Evolutionary conservation across 2,113 vertebrate species (phyloP).

Genomic region (Illadopsis cleaveri): DNA sequence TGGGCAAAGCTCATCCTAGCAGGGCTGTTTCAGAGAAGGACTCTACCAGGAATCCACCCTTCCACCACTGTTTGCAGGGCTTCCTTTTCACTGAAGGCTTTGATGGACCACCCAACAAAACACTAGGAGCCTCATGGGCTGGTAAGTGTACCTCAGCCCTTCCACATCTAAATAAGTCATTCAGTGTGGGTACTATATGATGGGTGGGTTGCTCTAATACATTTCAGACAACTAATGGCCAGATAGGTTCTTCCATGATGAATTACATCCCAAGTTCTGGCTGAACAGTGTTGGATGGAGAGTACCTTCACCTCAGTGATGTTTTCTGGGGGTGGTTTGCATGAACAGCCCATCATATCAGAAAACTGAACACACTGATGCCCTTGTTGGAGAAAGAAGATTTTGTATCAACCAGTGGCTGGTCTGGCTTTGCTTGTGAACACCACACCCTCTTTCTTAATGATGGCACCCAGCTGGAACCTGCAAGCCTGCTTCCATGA

Average conservation of each 20-base stretch:
- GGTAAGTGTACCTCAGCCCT: neutral
- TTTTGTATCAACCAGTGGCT: neutral
- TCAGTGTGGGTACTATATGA: fast-evolving
- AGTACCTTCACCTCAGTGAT: neutral
- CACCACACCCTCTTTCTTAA: neutral
- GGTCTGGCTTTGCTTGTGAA: neutral
- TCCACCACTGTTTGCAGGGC: neutral
- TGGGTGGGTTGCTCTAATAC: neutral
- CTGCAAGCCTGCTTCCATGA: neutral
- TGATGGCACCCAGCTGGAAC: neutral
- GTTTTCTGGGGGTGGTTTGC: neutral
- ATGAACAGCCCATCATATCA: neutral
- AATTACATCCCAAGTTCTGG: neutral
- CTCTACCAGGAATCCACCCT: neutral
- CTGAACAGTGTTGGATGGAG: neutral
- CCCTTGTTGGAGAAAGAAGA: neutral
- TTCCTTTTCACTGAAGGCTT: neutral
- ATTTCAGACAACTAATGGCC: neutral
- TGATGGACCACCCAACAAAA: neutral
- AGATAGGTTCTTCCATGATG: neutral
- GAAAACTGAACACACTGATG: neutral
- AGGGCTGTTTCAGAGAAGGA: neutral
- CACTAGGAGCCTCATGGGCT: neutral
- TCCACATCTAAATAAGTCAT: neutral
- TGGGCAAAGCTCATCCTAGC: neutral